phyloP scores from a whole-genome alignment of 92 coral and sea anemone genomes.

The Actinernus sp. region DNA sequence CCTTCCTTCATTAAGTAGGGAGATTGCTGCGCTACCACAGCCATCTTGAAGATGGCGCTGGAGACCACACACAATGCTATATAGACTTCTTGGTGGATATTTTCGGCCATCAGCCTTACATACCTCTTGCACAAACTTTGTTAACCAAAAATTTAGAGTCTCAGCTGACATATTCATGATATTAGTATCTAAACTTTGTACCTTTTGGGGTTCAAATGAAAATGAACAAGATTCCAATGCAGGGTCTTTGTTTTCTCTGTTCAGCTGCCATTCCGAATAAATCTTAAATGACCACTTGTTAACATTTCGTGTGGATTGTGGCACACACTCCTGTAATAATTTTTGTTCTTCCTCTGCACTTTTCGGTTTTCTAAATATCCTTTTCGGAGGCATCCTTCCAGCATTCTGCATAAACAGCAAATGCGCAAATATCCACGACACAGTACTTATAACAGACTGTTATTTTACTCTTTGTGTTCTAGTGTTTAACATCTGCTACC shows the following conservation, averaged over 20 bases:
- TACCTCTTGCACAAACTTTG: slow-evolving; percentile 56
- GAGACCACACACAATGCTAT: slow-evolving; percentile 23
- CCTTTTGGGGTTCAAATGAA: slow-evolving; percentile 29
- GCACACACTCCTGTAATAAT: slow-evolving; percentile 37
- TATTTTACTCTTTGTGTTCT: too few relatives aligned
- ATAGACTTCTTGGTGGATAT: slow-evolving; percentile 66
- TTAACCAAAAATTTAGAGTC: slow-evolving; percentile 52
- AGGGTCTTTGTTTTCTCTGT: slow-evolving; percentile 47
- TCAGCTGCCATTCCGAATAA: slow-evolving; percentile 46
- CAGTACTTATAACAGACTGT: too few relatives aligned
- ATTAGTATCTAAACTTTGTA: slow-evolving; percentile 27
- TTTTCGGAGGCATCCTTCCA: slow-evolving; percentile 33
- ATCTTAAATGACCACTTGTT: slow-evolving; percentile 52
- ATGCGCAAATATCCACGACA: too few relatives aligned
- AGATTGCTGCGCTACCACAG: slow-evolving; percentile 7
- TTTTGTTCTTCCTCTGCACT: slow-evolving; percentile 44
- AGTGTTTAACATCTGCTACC: too few relatives aligned
- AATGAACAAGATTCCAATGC: slow-evolving; percentile 40
- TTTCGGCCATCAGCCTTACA: slow-evolving; percentile 53
- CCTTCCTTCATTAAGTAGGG: slow-evolving; percentile 29
- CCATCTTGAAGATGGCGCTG: slow-evolving; percentile 3
- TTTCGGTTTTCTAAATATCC: slow-evolving; percentile 38
- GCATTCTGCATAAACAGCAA: too few relatives aligned
- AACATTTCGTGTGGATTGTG: slow-evolving; percentile 54
- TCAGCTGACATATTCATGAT: slow-evolving; percentile 49